These are phyloP conservation scores for Dermatemys mawii DNA, from an alignment of 2,113 vertebrate species.

Conservation along the genomic window DNA sequence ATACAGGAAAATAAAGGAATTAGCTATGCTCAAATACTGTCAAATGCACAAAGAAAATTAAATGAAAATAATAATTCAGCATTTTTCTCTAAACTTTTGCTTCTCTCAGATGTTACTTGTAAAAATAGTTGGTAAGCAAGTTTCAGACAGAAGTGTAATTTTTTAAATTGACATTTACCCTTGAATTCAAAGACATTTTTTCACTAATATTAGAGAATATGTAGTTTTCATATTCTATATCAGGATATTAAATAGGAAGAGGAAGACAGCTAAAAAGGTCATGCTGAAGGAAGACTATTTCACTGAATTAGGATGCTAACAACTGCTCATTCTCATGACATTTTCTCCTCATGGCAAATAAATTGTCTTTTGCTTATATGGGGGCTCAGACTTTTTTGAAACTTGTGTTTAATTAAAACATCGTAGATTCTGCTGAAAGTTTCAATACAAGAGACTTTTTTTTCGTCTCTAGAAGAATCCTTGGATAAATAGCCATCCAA, in stretches of 20 bases:
- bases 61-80: not conserved
- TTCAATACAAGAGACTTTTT: not conserved
- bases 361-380: not conserved
- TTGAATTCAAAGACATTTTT: not conserved
- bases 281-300: not conserved
- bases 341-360: not conserved
- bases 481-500: not conserved
- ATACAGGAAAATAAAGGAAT: not conserved
- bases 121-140: not conserved
- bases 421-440: not conserved
- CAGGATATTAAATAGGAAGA: not conserved
- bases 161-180: not conserved
- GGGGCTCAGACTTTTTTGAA: not conserved
- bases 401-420: not conserved
- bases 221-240: not conserved
- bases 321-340: not conserved
- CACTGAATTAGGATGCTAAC: not conserved
- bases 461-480: not conserved
- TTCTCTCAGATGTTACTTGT: not conserved
- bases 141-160: not conserved
- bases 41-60: not conserved
- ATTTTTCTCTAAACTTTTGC: rapidly evolving
- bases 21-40: not conserved
- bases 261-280: not conserved
- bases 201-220: not conserved